phyloP scores from a whole-genome alignment of 2,113 vertebrate genomes.

The Ornithorhynchus anatinus region DNA sequence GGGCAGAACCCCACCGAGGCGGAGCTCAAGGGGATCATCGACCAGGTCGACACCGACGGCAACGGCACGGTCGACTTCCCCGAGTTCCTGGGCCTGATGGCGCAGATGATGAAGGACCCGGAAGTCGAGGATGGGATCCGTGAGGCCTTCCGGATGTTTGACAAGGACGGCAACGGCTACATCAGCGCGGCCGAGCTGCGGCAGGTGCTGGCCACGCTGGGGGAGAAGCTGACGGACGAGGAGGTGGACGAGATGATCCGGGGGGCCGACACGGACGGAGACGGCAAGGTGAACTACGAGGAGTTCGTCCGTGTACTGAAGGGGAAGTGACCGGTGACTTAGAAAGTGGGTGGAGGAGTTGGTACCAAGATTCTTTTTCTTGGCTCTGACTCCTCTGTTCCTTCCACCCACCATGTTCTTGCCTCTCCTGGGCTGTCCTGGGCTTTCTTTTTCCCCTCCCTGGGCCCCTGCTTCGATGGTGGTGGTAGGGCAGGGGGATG shows the following conservation, averaged over 20 bases:
- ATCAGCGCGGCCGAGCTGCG: too few relatives aligned
- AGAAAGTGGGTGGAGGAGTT: too few relatives aligned
- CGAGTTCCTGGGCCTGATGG: constrained; percentile 68
- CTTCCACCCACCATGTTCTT: too few relatives aligned
- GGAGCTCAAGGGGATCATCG: constrained; percentile 83
- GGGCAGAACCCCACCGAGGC: constrained; percentile 87
- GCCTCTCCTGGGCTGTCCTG: too few relatives aligned
- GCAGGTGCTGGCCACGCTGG: constrained; percentile 61
- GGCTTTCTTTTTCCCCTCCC: too few relatives aligned
- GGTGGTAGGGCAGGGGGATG: too few relatives aligned
- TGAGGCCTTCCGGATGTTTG: constrained; percentile 71
- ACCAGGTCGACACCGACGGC: constrained; percentile 82
- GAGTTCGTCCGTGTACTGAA: constrained; percentile 60
- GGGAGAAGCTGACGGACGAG: too few relatives aligned
- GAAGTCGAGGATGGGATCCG: constrained; percentile 74
- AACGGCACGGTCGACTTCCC: constrained; percentile 67
- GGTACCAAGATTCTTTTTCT: too few relatives aligned
- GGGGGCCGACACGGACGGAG: constrained; percentile 49
- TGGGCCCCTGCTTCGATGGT: too few relatives aligned
- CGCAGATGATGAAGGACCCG: constrained; percentile 56
- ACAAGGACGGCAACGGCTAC: constrained; percentile 57
- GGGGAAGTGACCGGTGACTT: constrained; percentile 64
- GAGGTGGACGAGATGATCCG: constrained; percentile 55
- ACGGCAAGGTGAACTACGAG: constrained; percentile 57
- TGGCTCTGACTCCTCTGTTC: too few relatives aligned